A percentile compares a stretch with the other conserved stretches of the same genome.
phyloP scores from a whole-genome alignment of 2,113 vertebrate species.

The Coryphaenoides rupestris region DNA sequence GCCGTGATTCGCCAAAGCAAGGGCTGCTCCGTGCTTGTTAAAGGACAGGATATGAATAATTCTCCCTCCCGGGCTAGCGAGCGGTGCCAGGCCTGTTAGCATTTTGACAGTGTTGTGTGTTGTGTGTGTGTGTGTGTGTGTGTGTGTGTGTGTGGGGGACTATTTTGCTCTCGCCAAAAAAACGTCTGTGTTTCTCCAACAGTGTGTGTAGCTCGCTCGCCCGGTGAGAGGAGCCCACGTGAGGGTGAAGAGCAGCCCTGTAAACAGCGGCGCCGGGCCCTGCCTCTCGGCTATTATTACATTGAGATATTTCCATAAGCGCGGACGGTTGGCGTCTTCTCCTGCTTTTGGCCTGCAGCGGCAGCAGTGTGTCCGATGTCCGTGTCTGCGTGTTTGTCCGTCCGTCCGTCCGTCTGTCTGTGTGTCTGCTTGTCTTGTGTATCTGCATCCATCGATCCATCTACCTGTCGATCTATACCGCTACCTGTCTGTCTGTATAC shows the following conservation, averaged over 20 bases:
- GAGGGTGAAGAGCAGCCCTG: slow-evolving; percentile 45
- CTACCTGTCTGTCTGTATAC: too few relatives aligned
- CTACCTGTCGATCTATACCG: too few relatives aligned
- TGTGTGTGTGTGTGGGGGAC: slow-evolving; percentile 40
- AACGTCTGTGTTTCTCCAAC: slow-evolving; percentile 33
- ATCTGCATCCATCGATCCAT: too few relatives aligned
- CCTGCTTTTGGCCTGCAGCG: slow-evolving; percentile 8
- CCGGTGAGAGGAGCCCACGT: background rate
- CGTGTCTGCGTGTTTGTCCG: background rate
- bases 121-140: too few relatives aligned
- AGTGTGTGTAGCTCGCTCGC: slow-evolving; percentile 31
- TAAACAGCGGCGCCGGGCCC: slow-evolving; percentile 19
- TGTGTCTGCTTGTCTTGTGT: too few relatives aligned
- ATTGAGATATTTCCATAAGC: slow-evolving; percentile 27
- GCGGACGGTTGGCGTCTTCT: slow-evolving; percentile 22
- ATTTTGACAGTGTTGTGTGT: slow-evolving; percentile 47
- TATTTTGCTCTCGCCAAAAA: slow-evolving; percentile 44
- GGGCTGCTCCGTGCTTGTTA: slow-evolving; percentile 22
- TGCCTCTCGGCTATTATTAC: slow-evolving; percentile 42
- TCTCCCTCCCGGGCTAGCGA: slow-evolving; percentile 27
- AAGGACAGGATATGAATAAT: slow-evolving; percentile 38
- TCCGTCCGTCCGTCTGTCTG: background rate
- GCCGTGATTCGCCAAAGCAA: slow-evolving; percentile 4
- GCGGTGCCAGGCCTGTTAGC: slow-evolving; percentile 49
- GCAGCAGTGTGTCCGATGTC: background rate